Percentiles rank a stretch among this genome's conserved stretches.
Evolutionary conservation across 2,113 vertebrate species (phyloP).

Genomic region (Cairina moschata): DNA sequence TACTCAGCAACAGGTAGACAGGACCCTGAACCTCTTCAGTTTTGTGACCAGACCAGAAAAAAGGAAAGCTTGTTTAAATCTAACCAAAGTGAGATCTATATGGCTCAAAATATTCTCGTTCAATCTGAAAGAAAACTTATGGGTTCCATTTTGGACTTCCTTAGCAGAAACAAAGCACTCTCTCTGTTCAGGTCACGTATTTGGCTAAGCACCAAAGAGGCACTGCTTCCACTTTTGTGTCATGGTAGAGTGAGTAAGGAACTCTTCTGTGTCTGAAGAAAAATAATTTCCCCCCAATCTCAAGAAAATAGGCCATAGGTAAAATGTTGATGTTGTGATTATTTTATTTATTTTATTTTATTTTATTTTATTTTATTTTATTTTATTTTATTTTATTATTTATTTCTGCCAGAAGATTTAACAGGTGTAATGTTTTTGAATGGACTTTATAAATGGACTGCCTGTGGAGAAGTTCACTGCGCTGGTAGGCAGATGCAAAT

Average conservation of each 20-base stretch:
- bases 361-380: no score
- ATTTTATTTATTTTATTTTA: no score
- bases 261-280: fast-evolving
- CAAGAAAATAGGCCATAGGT: neutral
- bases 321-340: neutral
- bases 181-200: neutral
- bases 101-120: neutral
- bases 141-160: neutral
- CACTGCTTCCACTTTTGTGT: neutral
- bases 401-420: neutral
- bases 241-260: neutral
- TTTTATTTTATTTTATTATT: no score
- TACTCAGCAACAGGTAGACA: neutral
- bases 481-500: neutral
- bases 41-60: neutral
- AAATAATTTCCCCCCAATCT: neutral
- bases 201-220: neutral
- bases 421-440: neutral
- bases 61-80: neutral
- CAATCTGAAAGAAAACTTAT: neutral
- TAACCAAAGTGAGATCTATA: fast-evolving
- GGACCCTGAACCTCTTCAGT: neutral
- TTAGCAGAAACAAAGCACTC: neutral
- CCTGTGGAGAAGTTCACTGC: neutral
- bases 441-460: neutral